Evolutionary conservation across 1,140 invertebrate species (phyloP).

Genomic region (Aphelinus certus): DNA sequence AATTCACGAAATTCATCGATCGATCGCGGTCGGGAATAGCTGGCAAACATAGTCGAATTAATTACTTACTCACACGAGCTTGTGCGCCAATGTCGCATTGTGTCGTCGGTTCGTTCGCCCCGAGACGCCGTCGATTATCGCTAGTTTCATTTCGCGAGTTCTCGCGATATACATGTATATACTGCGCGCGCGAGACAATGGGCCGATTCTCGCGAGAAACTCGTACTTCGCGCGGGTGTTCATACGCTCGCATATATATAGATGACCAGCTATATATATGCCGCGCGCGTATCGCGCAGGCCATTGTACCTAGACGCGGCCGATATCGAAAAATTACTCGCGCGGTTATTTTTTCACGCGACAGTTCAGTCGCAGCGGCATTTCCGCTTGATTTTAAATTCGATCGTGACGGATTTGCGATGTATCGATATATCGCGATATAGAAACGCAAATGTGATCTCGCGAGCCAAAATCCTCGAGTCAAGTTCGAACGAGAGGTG

Average conservation of each 20-base stretch:
- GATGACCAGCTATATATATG: background rate
- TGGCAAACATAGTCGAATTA: conserved; percentile 52
- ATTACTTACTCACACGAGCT: conserved; percentile 47
- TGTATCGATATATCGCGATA: no score
- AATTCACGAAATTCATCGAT: no score
- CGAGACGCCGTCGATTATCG: conserved; percentile 43
- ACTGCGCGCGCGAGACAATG: conserved; percentile 16
- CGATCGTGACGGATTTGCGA: no score
- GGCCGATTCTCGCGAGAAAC: conserved; percentile 13
- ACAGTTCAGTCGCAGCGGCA: no score
- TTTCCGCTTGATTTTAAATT: no score
- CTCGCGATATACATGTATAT: conserved; percentile 23
- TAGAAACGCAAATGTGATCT: no score
- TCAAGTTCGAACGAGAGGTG: no score
- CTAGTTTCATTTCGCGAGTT: conserved; percentile 46
- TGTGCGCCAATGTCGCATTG: conserved; percentile 45
- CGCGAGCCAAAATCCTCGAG: no score
- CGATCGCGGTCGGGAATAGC: conserved; percentile 36
- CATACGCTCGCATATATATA: background rate
- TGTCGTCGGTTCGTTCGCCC: conserved; percentile 34
- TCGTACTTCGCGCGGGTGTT: no score
- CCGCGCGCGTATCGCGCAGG: conserved; percentile 4
- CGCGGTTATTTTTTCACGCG: no score
- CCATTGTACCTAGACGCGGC: background rate
- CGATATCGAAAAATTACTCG: background rate